Conservation (phyloP, 2,888 invertebrate genomes). For the Leptarthrus brevirostris region DNA sequence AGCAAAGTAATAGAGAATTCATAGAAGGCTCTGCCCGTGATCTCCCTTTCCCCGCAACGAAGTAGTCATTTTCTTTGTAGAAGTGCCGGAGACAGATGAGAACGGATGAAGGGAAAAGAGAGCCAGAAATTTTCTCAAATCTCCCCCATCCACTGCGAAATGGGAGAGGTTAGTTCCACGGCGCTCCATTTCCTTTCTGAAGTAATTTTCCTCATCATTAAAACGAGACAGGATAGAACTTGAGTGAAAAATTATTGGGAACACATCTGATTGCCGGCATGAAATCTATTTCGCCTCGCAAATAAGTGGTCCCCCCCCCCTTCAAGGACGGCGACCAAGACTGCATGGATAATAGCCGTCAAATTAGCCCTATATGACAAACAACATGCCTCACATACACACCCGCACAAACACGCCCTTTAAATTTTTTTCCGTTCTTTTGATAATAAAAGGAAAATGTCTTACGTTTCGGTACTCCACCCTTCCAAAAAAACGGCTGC, state of each 20-base stretch:
- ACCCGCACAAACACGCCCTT: slow-evolving; percentile 46
- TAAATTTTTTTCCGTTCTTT: slow-evolving; percentile 33
- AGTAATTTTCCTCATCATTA: slow-evolving; percentile 13
- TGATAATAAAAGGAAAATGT: slow-evolving; percentile 27
- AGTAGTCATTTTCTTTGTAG: not conserved
- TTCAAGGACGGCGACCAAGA: not conserved
- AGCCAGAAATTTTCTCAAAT: slow-evolving; percentile 31
- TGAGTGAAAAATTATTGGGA: not conserved
- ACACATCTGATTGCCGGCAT: too few species aligned
- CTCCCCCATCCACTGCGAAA: slow-evolving; percentile 33
- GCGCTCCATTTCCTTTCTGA: not conserved
- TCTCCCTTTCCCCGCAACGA: too few species aligned
- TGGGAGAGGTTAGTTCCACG: slow-evolving; percentile 24
- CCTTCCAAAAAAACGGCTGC: slow-evolving; percentile 3
- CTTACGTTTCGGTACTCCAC: slow-evolving; percentile 37
- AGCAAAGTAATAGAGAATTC: not conserved
- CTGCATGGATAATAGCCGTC: slow-evolving; percentile 10
- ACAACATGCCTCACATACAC: slow-evolving; percentile 39
- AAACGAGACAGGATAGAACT: not conserved
- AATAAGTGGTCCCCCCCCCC: not conserved
- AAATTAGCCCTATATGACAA: slow-evolving; percentile 29
- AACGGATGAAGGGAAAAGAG: slow-evolving; percentile 1
- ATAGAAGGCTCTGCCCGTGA: not conserved
- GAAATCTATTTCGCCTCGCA: not conserved
- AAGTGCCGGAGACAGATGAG: not conserved